Evolutionary conservation across 2,113 vertebrate genomes (phyloP), one percentile per base, ranked within the genome.

Genomic region (Chloebia gouldiae): DNA sequence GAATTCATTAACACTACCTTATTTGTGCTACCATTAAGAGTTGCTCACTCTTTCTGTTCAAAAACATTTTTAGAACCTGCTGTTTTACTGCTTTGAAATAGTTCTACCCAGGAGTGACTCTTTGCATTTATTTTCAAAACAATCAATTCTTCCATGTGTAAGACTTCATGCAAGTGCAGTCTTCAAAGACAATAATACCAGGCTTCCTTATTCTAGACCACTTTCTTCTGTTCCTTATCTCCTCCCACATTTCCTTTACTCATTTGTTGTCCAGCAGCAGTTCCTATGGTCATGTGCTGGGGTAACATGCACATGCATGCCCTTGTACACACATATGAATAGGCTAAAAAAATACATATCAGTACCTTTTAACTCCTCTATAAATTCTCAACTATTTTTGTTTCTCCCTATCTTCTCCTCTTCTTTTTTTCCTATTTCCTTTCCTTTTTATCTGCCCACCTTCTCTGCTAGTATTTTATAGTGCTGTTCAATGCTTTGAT

Each of bases 71-170:
- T 68, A 85, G 71, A 91, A 57, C 66, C 75, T 35, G n/a, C 75
- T 88, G 75, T 27, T 86, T 56, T 42, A 31, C 42, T n/a, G 28
- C 84, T 96, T 88, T 94, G 78, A 95, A 91, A 94, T 27, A 65
- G 37, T 39, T 93, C 75, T 94, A n/a, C 66, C 71, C 64, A 65
- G 69, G 81, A 91, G 86, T 57, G 65, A 76, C 91, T 51, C 60
- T 90, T 89, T 69, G 57, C 54, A 33, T 40, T 86, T 9, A 7
- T 85, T 93, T 95, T 84, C 57, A 65, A 76, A 95, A 80, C 54
- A 90, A 51, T 66, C 70, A 39, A 16, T 72, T 95, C 70, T 85
- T 79, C 75, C 45, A 63, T 4, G 12, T 13, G 54, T 50, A 95
- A 82, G 50, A 50, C 44, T 78, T 79, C 25, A 54, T 77, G 59